These are phyloP conservation scores for Hyperoodon ampullatus DNA, from an alignment of 2,113 vertebrate genomes.

Conservation along the genomic window DNA sequence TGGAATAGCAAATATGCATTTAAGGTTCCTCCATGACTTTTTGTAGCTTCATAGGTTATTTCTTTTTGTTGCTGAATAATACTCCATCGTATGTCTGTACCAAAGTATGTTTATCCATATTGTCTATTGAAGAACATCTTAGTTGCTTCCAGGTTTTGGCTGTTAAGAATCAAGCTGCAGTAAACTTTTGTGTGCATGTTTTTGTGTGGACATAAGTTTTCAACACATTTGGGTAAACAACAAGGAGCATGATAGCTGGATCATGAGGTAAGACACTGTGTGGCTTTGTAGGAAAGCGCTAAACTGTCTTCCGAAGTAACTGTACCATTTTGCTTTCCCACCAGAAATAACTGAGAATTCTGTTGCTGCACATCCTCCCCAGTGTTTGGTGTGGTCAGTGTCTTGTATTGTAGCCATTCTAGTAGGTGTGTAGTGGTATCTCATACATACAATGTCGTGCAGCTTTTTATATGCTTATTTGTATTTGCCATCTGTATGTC, in stretches of 20 bases:
- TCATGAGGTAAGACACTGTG: not conserved
- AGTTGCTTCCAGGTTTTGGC: not conserved
- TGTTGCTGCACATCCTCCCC: not conserved
- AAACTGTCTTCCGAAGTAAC: not conserved
- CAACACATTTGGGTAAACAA: not conserved
- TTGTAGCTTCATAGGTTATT: not conserved
- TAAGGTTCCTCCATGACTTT: not conserved
- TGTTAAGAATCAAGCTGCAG: not conserved
- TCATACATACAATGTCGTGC: not conserved
- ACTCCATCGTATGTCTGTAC: not conserved
- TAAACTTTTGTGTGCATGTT: not conserved
- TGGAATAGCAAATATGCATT: not conserved
- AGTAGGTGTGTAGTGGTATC: too few relatives aligned
- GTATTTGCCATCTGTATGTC: not conserved
- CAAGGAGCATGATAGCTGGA: not conserved
- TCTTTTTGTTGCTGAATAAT: not conserved
- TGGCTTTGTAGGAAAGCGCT: not conserved
- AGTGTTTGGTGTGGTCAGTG: not conserved
- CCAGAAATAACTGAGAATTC: not conserved
- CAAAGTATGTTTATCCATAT: not conserved
- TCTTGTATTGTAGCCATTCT: not conserved
- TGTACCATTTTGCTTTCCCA: not conserved
- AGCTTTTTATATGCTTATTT: not conserved
- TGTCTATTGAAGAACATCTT: not conserved
- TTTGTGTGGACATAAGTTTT: not conserved